Conservation (phyloP, 1,140 invertebrate genomes). For the Luehdorfia chinensis region DNA sequence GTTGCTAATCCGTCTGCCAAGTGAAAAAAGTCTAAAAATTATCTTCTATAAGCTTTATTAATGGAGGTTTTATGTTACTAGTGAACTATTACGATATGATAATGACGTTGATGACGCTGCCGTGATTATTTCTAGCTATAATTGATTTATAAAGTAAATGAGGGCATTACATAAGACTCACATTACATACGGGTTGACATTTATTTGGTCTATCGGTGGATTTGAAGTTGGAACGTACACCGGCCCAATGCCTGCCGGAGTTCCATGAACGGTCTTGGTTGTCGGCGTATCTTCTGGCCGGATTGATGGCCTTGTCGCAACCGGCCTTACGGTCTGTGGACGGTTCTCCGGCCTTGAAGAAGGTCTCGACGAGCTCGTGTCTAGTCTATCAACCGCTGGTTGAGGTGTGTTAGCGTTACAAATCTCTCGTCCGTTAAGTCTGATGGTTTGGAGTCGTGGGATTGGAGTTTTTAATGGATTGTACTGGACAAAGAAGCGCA, state of each 20-base stretch:
- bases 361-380: constrained; percentile 4
- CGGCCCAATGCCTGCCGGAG: constrained; percentile 37
- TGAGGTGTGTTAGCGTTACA: constrained; percentile 56
- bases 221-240: constrained; percentile 41
- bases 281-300: constrained; percentile 35
- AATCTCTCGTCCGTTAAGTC: constrained; percentile 63
- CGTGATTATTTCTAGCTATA: background rate
- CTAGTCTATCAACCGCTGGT: constrained; percentile 33
- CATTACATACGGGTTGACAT: constrained; percentile 43
- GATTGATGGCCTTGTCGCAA: constrained; percentile 22
- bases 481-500: constrained; percentile 66
- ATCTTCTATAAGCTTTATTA: background rate
- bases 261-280: constrained; percentile 33
- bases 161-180: constrained; percentile 28
- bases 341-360: constrained; percentile 16
- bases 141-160: too few relatives aligned
- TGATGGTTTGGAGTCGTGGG: constrained; percentile 49
- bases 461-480: constrained; percentile 44
- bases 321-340: constrained; percentile 12
- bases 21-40: too few relatives aligned
- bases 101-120: background rate
- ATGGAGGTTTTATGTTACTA: background rate
- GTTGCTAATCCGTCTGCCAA: too few relatives aligned
- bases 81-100: too few relatives aligned
- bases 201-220: constrained; percentile 26